Conservation (phyloP, 2,797 vertebrate species). For the Sebastes flavidus region DNA sequence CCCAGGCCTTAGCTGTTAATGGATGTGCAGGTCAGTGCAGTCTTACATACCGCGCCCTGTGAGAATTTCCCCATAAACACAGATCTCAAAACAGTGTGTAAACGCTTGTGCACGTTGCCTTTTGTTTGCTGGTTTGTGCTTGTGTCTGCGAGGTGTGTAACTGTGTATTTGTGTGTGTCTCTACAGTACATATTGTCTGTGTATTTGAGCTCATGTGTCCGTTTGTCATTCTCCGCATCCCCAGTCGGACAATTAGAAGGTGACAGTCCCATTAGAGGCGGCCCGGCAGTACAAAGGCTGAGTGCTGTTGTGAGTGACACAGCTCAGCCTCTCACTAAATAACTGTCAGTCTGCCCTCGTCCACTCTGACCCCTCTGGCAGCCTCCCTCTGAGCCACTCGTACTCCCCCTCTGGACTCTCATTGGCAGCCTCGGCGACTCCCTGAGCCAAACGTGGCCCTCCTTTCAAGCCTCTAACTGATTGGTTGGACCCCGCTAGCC, state of each 20-base stretch:
- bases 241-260: slow-evolving; percentile 74
- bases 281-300: slow-evolving; percentile 63
- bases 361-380: slow-evolving; percentile 73
- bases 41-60: not conserved
- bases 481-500: slow-evolving; percentile 69
- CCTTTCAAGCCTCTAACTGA: slow-evolving; percentile 73
- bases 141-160: not conserved
- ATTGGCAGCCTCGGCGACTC: slow-evolving; percentile 65
- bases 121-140: slow-evolving; percentile 3
- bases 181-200: not conserved
- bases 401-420: slow-evolving; percentile 59
- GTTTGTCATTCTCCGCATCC: slow-evolving; percentile 56
- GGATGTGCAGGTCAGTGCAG: not conserved
- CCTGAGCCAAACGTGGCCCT: slow-evolving; percentile 66
- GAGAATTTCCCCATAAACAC: not conserved
- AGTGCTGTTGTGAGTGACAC: slow-evolving; percentile 70
- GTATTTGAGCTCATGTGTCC: not conserved
- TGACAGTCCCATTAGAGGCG: slow-evolving; percentile 77
- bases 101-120: not conserved
- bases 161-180: not conserved
- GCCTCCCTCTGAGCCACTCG: slow-evolving; percentile 67
- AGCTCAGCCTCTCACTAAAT: slow-evolving; percentile 71
- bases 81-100: not conserved
- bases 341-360: slow-evolving; percentile 73
- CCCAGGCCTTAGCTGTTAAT: not conserved